Percentiles rank a stretch among this genome's conserved stretches.
Conservation (phyloP, 2,113 vertebrate species). For the Channa maculata region DNA sequence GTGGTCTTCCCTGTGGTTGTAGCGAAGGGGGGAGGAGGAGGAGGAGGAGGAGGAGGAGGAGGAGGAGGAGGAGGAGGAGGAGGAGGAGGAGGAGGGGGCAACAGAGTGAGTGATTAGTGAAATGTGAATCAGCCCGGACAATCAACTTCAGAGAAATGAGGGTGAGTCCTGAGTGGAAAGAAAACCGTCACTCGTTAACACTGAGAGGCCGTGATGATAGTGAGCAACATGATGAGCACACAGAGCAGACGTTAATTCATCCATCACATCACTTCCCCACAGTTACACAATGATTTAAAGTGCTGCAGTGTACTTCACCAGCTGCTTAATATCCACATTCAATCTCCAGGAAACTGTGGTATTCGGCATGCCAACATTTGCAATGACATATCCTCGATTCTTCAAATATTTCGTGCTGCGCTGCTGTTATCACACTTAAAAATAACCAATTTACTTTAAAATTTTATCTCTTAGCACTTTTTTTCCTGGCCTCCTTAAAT, state of each 20-base stretch:
- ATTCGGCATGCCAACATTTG: conserved; percentile 6
- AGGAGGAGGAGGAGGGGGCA: conserved; percentile 50
- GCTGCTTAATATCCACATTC: conserved; percentile 25
- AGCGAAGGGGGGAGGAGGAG: conserved; percentile 67
- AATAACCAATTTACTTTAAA: background rate
- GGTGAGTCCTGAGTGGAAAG: conserved; percentile 54
- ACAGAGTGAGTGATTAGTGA: conserved; percentile 85
- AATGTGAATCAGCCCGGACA: conserved; percentile 70
- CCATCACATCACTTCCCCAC: background rate
- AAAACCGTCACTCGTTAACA: conserved; percentile 58
- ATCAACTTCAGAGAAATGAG: conserved; percentile 68
- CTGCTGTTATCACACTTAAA: background rate
- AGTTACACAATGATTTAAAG: background rate
- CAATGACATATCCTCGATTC: background rate
- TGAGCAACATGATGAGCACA: conserved; percentile 50
- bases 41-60: conserved; percentile 32
- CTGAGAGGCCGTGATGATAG: conserved; percentile 36
- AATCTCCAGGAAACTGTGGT: background rate
- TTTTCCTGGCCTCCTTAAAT: background rate
- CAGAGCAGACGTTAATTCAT: conserved; percentile 23
- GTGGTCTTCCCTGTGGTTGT: conserved; percentile 87
- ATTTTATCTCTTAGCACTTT: background rate
- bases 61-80: conserved; percentile 7
- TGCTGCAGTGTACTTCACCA: background rate
- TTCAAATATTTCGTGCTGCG: background rate